These are phyloP conservation scores for Sciurus vulgaris DNA, from an alignment of 2,797 vertebrate genomes.

Conservation along the genomic window DNA sequence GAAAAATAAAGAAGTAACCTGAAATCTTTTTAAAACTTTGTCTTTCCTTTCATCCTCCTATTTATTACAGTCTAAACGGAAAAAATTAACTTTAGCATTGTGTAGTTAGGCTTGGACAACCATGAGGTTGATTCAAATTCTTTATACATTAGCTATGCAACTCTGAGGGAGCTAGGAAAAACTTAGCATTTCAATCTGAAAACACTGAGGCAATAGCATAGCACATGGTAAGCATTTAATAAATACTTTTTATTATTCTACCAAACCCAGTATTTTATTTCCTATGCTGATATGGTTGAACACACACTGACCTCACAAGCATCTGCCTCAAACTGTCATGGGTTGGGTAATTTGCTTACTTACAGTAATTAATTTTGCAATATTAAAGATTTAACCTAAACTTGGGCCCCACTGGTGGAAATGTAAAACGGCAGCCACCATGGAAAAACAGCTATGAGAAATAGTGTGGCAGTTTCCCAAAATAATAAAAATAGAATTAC, in stretches of 20 bases:
- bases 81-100: not conserved
- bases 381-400: not conserved
- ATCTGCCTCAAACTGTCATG: not conserved
- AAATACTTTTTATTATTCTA: not conserved
- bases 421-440: no score
- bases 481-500: no score
- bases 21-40: not conserved
- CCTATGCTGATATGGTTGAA: not conserved
- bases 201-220: not conserved
- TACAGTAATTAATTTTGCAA: not conserved
- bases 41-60: slow-evolving; percentile 11
- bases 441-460: not conserved
- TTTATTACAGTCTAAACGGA: not conserved
- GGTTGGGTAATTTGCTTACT: not conserved
- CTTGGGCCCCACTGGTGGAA: no score
- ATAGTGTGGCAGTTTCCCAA: not conserved
- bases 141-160: slow-evolving; percentile 17
- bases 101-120: not conserved
- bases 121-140: not conserved
- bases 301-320: not conserved
- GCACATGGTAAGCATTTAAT: not conserved
- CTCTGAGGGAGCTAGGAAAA: not conserved
- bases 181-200: slow-evolving; percentile 40
- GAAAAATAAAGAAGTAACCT: not conserved
- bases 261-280: not conserved